These are phyloP conservation scores for Catharus bicknelli DNA, from an alignment of 2,113 vertebrate genomes.

Conservation along the genomic window DNA sequence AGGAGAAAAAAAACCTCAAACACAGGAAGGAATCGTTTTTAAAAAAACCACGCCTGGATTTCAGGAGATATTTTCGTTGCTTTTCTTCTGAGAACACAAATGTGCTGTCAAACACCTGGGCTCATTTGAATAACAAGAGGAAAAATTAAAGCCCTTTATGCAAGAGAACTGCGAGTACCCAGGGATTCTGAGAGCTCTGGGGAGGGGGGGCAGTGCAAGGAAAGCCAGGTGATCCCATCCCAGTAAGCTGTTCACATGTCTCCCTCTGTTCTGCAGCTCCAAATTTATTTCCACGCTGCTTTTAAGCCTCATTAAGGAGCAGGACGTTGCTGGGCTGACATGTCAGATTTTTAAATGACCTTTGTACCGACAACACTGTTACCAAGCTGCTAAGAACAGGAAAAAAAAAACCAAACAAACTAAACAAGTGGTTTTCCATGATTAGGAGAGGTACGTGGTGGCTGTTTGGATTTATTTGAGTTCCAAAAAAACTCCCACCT, in stretches of 20 bases:
- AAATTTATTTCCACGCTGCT: not conserved
- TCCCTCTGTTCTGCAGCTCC: not conserved
- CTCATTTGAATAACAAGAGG: not conserved
- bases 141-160: not conserved
- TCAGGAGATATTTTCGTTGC: not conserved
- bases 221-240: not conserved
- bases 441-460: not conserved
- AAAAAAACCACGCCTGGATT: not conserved
- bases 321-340: not conserved
- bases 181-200: not conserved
- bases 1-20: not conserved
- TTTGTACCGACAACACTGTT: conserved; percentile 4
- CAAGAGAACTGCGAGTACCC: not conserved
- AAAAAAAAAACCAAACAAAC: accelerated
- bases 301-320: conserved; percentile 48
- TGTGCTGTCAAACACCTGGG: not conserved
- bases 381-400: not conserved
- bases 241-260: not conserved
- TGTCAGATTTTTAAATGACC: conserved; percentile 37
- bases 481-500: not conserved
- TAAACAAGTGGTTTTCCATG: not conserved
- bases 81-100: not conserved
- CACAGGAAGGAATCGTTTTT: accelerated
- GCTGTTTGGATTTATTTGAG: not conserved
- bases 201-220: not conserved